Evolutionary conservation across 2,113 vertebrate species (phyloP).

Genomic region (Cynoglossus semilaevis): DNA sequence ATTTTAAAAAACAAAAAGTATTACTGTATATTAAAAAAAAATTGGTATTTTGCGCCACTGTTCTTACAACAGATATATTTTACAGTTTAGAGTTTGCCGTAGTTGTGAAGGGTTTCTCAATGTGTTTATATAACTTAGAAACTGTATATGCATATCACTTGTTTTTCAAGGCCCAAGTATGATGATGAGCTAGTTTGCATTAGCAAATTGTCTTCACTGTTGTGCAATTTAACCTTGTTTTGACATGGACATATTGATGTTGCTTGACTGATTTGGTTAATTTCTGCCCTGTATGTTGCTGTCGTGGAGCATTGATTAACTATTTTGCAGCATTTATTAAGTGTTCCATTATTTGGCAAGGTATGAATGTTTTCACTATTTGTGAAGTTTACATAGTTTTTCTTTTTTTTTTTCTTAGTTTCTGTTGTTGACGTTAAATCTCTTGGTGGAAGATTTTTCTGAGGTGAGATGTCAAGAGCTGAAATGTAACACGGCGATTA

Average conservation of each 20-base stretch:
- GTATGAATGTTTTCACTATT: slow-evolving; percentile 37
- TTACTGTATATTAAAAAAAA: slow-evolving; percentile 71
- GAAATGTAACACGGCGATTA: slow-evolving; percentile 1
- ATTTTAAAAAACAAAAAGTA: slow-evolving; percentile 65
- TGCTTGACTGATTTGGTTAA: slow-evolving; percentile 14
- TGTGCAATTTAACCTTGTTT: slow-evolving; percentile 63
- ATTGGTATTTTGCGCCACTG: slow-evolving; percentile 74
- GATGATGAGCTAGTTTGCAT: slow-evolving; percentile 61
- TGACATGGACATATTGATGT: slow-evolving; percentile 41
- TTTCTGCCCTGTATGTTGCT: slow-evolving; percentile 23
- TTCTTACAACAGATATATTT: slow-evolving; percentile 75
- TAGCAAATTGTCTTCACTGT: slow-evolving; percentile 52
- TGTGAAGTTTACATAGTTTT: slow-evolving; percentile 49
- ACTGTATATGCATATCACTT: slow-evolving; percentile 65
- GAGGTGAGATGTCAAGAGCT: slow-evolving; percentile 31
- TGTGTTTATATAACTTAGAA: slow-evolving; percentile 68
- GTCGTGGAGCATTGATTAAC: slow-evolving; percentile 17
- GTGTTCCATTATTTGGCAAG: slow-evolving; percentile 26
- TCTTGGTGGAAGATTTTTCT: slow-evolving; percentile 23
- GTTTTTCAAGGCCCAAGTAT: slow-evolving; percentile 26
- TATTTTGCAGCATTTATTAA: slow-evolving; percentile 6
- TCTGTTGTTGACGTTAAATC: slow-evolving; percentile 4
- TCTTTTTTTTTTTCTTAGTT: slow-evolving; percentile 13
- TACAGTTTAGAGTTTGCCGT: slow-evolving; percentile 76
- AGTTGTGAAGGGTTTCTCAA: slow-evolving; percentile 70